A percentile compares a stretch with the other conserved stretches of the same genome.
phyloP scores from a whole-genome alignment of 1,140 invertebrate species.

The Drosophila albomicans region DNA sequence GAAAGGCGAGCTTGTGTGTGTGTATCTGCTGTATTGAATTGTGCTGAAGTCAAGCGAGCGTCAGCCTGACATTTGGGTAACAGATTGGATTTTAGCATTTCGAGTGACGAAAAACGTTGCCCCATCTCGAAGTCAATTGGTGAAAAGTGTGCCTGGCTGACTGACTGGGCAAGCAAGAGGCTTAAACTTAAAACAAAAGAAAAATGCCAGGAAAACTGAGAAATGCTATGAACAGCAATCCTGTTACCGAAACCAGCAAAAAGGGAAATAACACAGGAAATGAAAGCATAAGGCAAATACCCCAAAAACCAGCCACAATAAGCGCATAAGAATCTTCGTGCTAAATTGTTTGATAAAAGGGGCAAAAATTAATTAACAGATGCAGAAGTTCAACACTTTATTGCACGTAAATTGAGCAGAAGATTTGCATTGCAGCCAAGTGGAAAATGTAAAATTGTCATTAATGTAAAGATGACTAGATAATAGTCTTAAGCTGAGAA shows the following conservation, averaged over 20 bases:
- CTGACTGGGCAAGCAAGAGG: constrained; percentile 25
- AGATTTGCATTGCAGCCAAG: constrained; percentile 39
- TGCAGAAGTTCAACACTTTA: constrained; percentile 21
- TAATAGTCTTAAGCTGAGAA: not conserved
- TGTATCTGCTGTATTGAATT: not conserved
- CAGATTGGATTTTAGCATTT: constrained; percentile 30
- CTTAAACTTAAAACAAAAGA: constrained; percentile 60
- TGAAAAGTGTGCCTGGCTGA: constrained; percentile 10
- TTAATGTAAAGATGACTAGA: not conserved
- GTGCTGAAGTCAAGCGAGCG: not conserved
- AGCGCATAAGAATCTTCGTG: constrained; percentile 48
- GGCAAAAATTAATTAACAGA: constrained; percentile 70
- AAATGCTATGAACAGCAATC: constrained; percentile 24
- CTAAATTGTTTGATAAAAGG: constrained; percentile 66
- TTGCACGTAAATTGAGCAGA: constrained; percentile 61
- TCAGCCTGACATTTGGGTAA: constrained; percentile 1
- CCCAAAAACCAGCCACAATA: constrained; percentile 17
- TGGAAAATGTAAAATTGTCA: not conserved
- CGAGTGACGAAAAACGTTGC: constrained; percentile 30
- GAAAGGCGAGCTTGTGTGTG: not conserved
- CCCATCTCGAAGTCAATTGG: constrained; percentile 2
- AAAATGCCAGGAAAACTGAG: constrained; percentile 5
- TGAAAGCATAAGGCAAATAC: constrained; percentile 53
- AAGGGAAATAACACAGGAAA: constrained; percentile 65
- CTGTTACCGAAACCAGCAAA: constrained; percentile 24